phyloP scores from a whole-genome alignment of 2,797 vertebrate genomes.

The Lacerta viridis region DNA sequence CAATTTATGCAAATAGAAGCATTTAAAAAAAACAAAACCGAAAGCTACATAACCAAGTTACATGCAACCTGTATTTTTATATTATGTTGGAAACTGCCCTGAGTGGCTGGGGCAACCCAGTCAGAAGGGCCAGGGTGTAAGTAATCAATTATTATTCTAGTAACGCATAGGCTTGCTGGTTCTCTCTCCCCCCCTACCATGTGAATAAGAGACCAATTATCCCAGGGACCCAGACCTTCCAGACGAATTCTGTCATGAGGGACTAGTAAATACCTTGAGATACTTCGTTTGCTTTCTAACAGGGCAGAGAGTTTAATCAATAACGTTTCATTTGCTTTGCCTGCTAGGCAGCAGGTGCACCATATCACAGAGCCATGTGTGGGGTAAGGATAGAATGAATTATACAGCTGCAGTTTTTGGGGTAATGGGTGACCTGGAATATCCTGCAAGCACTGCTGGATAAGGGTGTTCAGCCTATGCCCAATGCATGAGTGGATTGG shows the following conservation, averaged over 20 bases:
- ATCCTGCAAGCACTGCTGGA: background rate
- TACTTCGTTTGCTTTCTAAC: background rate
- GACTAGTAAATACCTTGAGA: background rate
- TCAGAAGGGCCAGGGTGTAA: too few relatives aligned
- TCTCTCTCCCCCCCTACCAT: fast-evolving
- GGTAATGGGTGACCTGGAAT: background rate
- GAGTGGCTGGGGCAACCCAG: too few relatives aligned
- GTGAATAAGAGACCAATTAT: background rate
- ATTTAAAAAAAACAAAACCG: too few relatives aligned
- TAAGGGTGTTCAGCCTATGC: background rate
- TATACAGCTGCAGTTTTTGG: background rate
- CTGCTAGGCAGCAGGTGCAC: background rate
- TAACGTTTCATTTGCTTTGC: background rate
- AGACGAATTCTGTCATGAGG: background rate
- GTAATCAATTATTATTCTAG: too few relatives aligned
- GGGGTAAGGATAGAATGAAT: background rate
- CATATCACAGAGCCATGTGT: background rate
- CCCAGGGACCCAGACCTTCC: too few relatives aligned
- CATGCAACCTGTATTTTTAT: too few relatives aligned
- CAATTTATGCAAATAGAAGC: too few relatives aligned
- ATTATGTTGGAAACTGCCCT: too few relatives aligned
- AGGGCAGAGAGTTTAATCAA: background rate
- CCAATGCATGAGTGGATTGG: background rate
- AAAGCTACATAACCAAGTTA: too few relatives aligned
- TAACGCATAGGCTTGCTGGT: too few relatives aligned